Conservation (phyloP, 1,140 invertebrate genomes). For the Trichonephila clavipes region DNA sequence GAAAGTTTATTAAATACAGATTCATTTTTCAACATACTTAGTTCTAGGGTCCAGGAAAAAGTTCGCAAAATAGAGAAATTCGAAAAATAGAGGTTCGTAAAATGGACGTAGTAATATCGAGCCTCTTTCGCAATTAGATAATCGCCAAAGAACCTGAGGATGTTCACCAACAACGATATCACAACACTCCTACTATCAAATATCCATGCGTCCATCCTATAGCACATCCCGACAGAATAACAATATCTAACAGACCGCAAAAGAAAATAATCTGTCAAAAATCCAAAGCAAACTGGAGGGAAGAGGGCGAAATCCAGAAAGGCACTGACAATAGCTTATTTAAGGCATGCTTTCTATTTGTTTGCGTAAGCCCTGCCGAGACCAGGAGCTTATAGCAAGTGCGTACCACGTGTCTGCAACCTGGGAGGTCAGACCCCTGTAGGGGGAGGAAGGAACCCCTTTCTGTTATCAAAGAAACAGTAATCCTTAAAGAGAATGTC, state of each 20-base stretch:
- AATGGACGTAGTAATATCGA: no score
- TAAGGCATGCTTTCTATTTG: constrained; percentile 43
- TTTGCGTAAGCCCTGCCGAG: constrained; percentile 13
- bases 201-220: background rate
- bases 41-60: no score
- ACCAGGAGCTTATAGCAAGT: constrained; percentile 44
- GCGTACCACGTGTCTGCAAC: constrained; percentile 56
- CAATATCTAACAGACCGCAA: constrained; percentile 10
- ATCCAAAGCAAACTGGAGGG: constrained; percentile 59
- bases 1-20: no score
- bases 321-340: constrained; percentile 53
- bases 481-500: constrained; percentile 21
- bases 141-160: no score
- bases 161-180: background rate
- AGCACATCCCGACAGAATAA: background rate
- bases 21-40: no score
- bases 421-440: constrained; percentile 54
- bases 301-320: background rate
- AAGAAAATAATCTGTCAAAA: constrained; percentile 41
- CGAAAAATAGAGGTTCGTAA: no score
- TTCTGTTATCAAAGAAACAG: constrained; percentile 46
- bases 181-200: background rate
- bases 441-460: background rate
- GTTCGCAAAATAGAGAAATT: no score
- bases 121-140: no score